Base-by-base conservation (phyloP, 2,797 vertebrate species). In the Lophotriccus pileatus region DNA sequence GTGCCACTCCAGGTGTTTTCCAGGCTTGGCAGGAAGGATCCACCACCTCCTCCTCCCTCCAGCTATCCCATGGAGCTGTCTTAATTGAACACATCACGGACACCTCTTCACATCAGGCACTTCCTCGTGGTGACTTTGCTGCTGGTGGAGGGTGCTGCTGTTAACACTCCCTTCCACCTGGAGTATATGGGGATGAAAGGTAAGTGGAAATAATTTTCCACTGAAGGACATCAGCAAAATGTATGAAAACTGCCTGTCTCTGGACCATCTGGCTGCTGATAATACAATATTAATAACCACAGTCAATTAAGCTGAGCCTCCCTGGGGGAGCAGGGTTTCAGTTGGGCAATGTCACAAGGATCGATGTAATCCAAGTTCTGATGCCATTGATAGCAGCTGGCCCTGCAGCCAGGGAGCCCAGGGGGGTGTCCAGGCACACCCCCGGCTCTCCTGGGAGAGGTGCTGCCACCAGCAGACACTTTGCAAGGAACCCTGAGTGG, bases 241-340 rank as follows among this genome's bases (percentile, higher is more conserved):
- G 73, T 15, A 96, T 46, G 87, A 88, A 95, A 94, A 41, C 69
- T 70, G 90, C 80, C 84, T 80, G 84, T 82, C 86, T 52, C 86
- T 84, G 64, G 64, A 30, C 97, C 97, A 97, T 97, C 96, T 97
- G 97, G 94, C 95, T 94, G 90, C 94, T 70, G 94, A 95, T 91
- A 96, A 96, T 97, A 85, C 93, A 97, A 95, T 95, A 97, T 96
- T 97, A 97, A 97, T 97, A 95, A 96, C 56, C 86, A 81, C 84
- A 95, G 95, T 9, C 95, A 92, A 59, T 94, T 93, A 91, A 95
- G 92, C 90, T 23, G 66, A 89, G 90, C 60, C 41, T 96, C 95
- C 94, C 93, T 86, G 30, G 22, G 95, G 97, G 93, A 92, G 86
- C 86, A 87, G 82, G 81, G 68, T 94, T 97, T 95, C 95, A 92